Base-by-base conservation (phyloP, 2,888 invertebrate species). In the Microplitis manilae region DNA sequence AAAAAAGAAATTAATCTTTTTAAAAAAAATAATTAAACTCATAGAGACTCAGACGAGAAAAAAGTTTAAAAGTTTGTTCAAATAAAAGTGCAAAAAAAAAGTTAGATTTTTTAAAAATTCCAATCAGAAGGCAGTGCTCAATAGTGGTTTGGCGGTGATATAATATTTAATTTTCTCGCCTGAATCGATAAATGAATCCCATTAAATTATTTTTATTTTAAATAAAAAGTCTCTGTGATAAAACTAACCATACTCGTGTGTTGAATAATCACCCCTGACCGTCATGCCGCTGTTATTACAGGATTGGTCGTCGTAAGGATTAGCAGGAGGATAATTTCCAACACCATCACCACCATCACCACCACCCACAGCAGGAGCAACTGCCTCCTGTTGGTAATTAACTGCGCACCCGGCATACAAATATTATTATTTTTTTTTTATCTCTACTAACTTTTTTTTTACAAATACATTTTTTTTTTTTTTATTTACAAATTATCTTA, bases 181-280 rank as follows among this genome's bases (percentile, higher is more conserved):
- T 83, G 82, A 83, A 81, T 82, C 81, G 77, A 76, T 77, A 78
- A 71, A 77, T 13, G 50, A 50, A 50, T 50, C 50, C 50, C 70
- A 75, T n/a, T 62, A 30, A 76, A 78, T 67, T 68, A 74, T 78
- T 6, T 38, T 20, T 5, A 8, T 1, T 70, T 13, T 76, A 73
- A 76, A 71, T 77, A 67, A 60, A 38, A 79, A 68, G 69, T 75
- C 77, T 79, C 72, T 76, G 77, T 76, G 75, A 80, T 81, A 75
- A 40, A 83, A 87, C 88, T 87, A 84, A 88, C 87, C 88, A 86
- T 88, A 87, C 83, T 84, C 84, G 85, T 87, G 87, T 81, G 86
- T 85, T 77, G 86, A 83, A 82, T 88, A 88, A 84, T 86, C 86
- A 84, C 84, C 85, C 83, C 87, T 85, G 84, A 84, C 84, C 84